Conservation (phyloP, 2,797 vertebrate species). For the Thamnophis elegans region DNA sequence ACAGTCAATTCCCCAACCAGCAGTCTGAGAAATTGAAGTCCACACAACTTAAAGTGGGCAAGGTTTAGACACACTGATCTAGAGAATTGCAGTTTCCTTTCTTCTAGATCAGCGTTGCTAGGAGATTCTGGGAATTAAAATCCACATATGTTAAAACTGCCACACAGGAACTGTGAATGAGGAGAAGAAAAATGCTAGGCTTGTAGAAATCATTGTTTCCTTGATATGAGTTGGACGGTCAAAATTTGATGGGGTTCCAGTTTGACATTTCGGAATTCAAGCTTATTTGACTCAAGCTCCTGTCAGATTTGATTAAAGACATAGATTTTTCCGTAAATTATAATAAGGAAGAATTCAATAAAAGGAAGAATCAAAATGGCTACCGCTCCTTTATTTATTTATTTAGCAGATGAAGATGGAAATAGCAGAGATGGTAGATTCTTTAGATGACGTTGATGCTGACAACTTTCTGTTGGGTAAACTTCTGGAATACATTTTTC, state of each 20-base stretch:
- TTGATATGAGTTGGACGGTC: not conserved
- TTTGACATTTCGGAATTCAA: not conserved
- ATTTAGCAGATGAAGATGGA: not conserved
- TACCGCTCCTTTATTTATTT: not conserved
- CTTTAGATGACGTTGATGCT: not conserved
- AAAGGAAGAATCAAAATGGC: not conserved
- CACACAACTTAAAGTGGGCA: not conserved
- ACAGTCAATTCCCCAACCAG: not conserved
- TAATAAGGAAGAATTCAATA: not conserved
- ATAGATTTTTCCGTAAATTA: not conserved
- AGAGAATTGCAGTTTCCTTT: not conserved
- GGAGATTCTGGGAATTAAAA: not conserved
- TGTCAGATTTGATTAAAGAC: not conserved
- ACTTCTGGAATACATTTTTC: not conserved
- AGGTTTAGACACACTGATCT: not conserved
- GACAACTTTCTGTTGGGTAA: not conserved
- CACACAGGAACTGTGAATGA: not conserved
- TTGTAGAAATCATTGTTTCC: not conserved
- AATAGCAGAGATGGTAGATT: not conserved
- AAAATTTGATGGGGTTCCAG: not conserved
- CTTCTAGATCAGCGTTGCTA: not conserved
- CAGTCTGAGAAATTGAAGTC: not conserved
- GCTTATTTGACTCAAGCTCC: not conserved
- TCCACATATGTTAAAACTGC: not conserved
- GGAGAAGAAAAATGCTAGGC: not conserved